Percentiles rank a stretch among this genome's conserved stretches.
These are phyloP conservation scores for Cantharis rufa DNA, from an alignment of 2,888 invertebrate genomes.

Conservation along the genomic window DNA sequence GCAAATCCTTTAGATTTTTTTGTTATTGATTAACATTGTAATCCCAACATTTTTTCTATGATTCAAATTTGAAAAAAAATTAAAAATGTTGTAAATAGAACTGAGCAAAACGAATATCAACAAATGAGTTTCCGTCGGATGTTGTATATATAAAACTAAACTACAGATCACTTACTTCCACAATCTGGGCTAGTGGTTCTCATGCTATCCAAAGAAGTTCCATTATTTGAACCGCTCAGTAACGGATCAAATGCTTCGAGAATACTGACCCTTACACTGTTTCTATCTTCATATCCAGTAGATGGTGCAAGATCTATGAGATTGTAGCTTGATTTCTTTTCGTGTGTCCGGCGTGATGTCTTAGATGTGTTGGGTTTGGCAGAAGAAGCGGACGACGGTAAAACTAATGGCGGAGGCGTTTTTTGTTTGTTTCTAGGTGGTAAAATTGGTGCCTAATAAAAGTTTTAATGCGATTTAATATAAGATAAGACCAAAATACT, in stretches of 20 bases:
- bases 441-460: constrained; percentile 45
- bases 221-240: constrained; percentile 62
- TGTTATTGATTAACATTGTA: too few species aligned
- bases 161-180: constrained; percentile 57
- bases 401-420: constrained; percentile 45
- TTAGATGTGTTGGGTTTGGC: constrained; percentile 35
- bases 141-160: too few species aligned
- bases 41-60: too few species aligned
- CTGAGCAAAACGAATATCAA: too few species aligned
- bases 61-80: too few species aligned
- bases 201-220: constrained; percentile 24
- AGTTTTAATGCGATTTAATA: constrained; percentile 3
- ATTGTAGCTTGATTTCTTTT: constrained; percentile 50
- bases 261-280: constrained; percentile 68
- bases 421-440: constrained; percentile 51
- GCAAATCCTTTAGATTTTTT: too few species aligned
- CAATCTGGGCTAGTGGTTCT: constrained; percentile 55
- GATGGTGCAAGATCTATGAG: constrained; percentile 61
- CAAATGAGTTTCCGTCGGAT: too few species aligned
- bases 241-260: constrained; percentile 89
- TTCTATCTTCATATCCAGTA: constrained; percentile 56
- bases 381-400: constrained; percentile 32
- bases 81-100: too few species aligned
- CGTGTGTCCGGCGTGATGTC: constrained; percentile 41
- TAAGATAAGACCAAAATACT: neutral